Evolutionary conservation across 1,140 invertebrate species (phyloP).

Genomic region (Phymorhynchus buccinoides): DNA sequence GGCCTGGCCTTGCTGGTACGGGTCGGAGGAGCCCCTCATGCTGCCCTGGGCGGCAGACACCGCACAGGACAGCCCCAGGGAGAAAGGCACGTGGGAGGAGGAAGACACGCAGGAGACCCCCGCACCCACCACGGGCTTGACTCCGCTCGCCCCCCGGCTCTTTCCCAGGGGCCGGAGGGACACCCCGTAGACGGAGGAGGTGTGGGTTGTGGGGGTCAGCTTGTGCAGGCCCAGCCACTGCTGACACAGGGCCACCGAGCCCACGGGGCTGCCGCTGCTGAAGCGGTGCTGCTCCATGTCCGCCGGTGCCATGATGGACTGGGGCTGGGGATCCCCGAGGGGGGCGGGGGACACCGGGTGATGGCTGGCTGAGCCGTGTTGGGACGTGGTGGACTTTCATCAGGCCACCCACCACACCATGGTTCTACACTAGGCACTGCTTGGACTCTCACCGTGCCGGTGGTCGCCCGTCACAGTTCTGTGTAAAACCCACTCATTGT

Average conservation of each 20-base stretch:
- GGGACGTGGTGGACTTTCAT: not conserved
- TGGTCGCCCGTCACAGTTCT: not conserved
- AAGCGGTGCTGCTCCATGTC: slow-evolving; percentile 5
- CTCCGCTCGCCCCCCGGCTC: not conserved
- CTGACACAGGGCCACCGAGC: slow-evolving; percentile 26
- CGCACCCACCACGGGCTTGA: not conserved
- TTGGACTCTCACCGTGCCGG: not conserved
- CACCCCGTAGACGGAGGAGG: not conserved
- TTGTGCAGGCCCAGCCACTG: slow-evolving; percentile 38
- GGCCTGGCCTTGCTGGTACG: not conserved
- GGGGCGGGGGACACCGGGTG: too few relatives aligned
- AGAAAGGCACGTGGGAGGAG: slow-evolving; percentile 14
- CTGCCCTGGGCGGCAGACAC: slow-evolving; percentile 1
- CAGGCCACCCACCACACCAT: slow-evolving; percentile 9
- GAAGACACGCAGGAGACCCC: not conserved
- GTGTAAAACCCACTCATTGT: not conserved
- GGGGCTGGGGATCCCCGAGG: not conserved
- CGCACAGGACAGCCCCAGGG: not conserved
- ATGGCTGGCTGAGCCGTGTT: not conserved
- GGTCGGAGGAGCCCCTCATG: not conserved
- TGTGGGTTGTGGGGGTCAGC: slow-evolving; percentile 8
- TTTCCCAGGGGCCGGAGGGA: slow-evolving; percentile 2
- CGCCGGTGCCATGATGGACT: not conserved
- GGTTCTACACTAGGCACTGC: not conserved
- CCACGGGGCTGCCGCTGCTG: not conserved